Conservation (phyloP, 2,888 invertebrate species). For the Campaea margaritaria region DNA sequence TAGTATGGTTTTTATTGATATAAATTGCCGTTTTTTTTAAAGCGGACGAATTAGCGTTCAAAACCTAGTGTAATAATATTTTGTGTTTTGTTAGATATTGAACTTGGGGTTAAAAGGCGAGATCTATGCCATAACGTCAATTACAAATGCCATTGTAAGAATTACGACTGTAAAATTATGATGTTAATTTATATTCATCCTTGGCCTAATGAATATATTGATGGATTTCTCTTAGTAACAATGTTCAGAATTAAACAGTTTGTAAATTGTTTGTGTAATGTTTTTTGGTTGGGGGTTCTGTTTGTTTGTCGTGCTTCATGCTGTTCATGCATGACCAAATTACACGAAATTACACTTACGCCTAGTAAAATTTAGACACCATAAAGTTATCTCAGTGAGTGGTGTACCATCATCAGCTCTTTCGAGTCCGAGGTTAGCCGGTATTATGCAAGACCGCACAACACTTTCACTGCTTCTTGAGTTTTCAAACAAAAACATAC, state of each 20-base stretch:
- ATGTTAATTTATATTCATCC: slow-evolving; percentile 16
- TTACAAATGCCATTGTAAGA: not conserved
- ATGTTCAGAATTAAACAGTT: not conserved
- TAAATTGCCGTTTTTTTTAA: too few species aligned
- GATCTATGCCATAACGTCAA: not conserved
- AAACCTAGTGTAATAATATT: too few species aligned
- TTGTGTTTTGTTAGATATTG: too few species aligned
- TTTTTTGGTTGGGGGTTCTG: too few species aligned
- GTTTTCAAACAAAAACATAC: slow-evolving; percentile 50
- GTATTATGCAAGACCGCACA: slow-evolving; percentile 70
- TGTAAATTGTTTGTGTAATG: not conserved
- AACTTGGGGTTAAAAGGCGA: not conserved
- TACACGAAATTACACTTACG: too few species aligned
- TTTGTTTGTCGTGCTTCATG: too few species aligned
- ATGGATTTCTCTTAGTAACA: slow-evolving; percentile 4
- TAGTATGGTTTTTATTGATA: too few species aligned
- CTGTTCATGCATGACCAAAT: too few species aligned
- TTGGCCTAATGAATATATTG: slow-evolving; percentile 22
- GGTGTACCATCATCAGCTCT: slow-evolving; percentile 50
- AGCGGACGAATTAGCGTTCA: too few species aligned
- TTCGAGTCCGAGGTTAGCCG: slow-evolving; percentile 66
- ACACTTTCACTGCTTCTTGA: slow-evolving; percentile 71
- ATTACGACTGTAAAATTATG: not conserved
- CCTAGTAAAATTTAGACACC: too few species aligned
- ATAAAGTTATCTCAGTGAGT: slow-evolving; percentile 43